Conservation (phyloP, 1,140 invertebrate species). For the Muscidifurax raptorellus region DNA sequence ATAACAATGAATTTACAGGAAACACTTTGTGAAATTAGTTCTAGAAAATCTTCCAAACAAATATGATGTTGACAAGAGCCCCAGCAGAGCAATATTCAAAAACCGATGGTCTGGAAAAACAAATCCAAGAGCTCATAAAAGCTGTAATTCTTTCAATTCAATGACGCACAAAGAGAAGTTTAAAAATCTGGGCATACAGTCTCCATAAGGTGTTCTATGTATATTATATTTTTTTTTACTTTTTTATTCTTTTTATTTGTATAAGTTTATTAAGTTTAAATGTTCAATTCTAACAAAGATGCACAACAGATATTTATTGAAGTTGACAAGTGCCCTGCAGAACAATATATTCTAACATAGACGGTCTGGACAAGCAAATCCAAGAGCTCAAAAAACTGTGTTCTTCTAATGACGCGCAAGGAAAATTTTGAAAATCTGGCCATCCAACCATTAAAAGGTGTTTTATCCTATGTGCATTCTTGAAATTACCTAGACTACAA, state of each 20-base stretch:
- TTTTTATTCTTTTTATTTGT: too few relatives aligned
- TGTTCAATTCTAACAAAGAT: too few relatives aligned
- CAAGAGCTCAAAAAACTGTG: conserved; percentile 97
- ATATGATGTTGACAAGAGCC: conserved; percentile 99
- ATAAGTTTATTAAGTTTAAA: too few relatives aligned
- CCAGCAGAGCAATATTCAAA: conserved; percentile 99
- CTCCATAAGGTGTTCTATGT: conserved; percentile 97
- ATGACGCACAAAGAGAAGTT: conserved; percentile 99
- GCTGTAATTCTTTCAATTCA: conserved; percentile 98
- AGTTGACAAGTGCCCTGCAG: conserved; percentile 98
- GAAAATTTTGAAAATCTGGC: conserved; percentile 99
- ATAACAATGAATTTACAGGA: conserved; percentile 75
- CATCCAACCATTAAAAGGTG: conserved; percentile 99
- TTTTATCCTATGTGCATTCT: conserved; percentile 96
- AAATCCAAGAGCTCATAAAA: conserved; percentile 97
- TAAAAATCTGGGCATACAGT: conserved; percentile 98
- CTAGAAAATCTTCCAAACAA: conserved; percentile 98
- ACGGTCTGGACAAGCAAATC: conserved; percentile 99
- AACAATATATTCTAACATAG: conserved; percentile 99
- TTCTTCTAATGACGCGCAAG: conserved; percentile 99
- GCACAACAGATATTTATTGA: too few relatives aligned
- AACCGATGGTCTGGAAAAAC: conserved; percentile 99
- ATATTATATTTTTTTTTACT: too few relatives aligned
- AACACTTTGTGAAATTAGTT: conserved; percentile 92
- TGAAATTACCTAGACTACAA: conserved; percentile 98